Conservation (phyloP, 2,113 vertebrate species). For the Platysteira castanea region DNA sequence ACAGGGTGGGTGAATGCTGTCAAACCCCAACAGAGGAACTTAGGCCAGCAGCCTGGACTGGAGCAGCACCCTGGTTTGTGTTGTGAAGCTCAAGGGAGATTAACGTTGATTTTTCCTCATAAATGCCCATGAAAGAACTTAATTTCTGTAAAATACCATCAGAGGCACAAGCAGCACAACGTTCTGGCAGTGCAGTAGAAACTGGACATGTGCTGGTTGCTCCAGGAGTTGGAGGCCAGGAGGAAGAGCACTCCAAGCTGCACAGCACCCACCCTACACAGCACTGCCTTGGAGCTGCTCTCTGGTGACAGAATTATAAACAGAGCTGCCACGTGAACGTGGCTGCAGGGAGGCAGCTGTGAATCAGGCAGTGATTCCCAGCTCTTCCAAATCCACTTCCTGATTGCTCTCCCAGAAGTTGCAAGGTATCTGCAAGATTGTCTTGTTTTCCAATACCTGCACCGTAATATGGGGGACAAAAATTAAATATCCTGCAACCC, state of each 20-base stretch:
- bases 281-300: not conserved
- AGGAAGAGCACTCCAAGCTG: not conserved
- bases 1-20: not conserved
- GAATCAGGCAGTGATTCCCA: not conserved
- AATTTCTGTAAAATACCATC: not conserved
- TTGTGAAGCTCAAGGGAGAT: not conserved
- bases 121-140: not conserved
- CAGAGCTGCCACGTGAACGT: not conserved
- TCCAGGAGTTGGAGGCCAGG: not conserved
- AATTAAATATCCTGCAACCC: not conserved
- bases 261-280: not conserved
- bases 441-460: not conserved
- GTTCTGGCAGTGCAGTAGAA: not conserved
- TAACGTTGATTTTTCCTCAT: not conserved
- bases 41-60: not conserved
- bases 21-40: not conserved
- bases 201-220: not conserved
- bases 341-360: not conserved
- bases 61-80: not conserved
- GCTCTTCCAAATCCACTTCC: no score
- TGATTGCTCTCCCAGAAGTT: not conserved
- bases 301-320: fast-evolving
- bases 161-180: not conserved
- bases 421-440: not conserved
- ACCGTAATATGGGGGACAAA: not conserved